Evolutionary conservation across 2,888 invertebrate species (phyloP), one percentile per base, ranked within the genome.

Genomic region (Spodoptera picta): DNA sequence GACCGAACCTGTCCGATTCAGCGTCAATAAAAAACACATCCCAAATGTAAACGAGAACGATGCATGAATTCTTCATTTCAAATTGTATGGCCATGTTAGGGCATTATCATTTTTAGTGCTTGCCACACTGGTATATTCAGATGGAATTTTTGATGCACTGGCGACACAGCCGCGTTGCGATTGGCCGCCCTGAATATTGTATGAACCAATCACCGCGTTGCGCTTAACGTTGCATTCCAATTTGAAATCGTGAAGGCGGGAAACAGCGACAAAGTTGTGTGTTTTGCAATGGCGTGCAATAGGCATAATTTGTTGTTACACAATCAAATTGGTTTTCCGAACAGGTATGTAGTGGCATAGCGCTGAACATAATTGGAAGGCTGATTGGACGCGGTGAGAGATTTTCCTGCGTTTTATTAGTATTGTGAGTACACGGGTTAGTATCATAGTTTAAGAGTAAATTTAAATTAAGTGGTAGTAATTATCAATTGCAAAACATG

Each of bases 71-170:
- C 93, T 93, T 94, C 92, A 94, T 94, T 91, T 87, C 86, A 94
- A 94, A 93, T 94, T 93, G 94, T 94, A 92, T 93, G 85, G 88
- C 89, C 91, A 92, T 91, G 92, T 93, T 92, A 91, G 91, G 90
- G 94, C 88, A 95, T 95, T 94, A 95, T 95, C 94, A 94, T 95
- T 95, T 95, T 95, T 95, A 95, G 94, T 94, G 92, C 94, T 93
- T 86, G 91, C 93, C 94, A 94, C 94, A 94, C 92, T 90, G 90
- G 87, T 90, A 92, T 92, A 93, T 92, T 93, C 94, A 94, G 95
- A 95, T 95, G 92, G 95, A 95, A 95, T 95, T 95, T 95, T 95
- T 94, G 95, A 95, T 95, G 94, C 94, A 94, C 93, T 93, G 93
- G 94, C 93, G 91, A 94, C 94, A 93, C 93, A 92, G 92, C 85